phyloP scores from a whole-genome alignment of 2,888 invertebrate genomes.

The Nomada lathburiana region DNA sequence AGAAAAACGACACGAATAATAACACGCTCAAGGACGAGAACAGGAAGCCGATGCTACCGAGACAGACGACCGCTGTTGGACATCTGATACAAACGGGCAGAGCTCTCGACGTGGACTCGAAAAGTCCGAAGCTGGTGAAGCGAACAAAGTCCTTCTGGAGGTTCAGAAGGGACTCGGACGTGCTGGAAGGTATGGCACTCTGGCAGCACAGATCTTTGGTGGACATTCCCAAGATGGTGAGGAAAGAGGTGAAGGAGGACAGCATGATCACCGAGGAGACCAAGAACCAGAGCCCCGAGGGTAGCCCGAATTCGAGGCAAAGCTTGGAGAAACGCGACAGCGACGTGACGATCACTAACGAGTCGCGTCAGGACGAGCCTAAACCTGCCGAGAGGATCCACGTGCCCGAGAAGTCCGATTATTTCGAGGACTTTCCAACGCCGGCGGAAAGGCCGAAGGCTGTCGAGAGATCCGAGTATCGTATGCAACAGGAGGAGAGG shows the following conservation, averaged over 20 bases:
- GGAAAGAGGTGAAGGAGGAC: conserved; percentile 82
- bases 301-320: conserved; percentile 60
- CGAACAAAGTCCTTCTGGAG: conserved; percentile 95
- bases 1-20: conserved; percentile 80
- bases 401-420: conserved; percentile 79
- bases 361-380: conserved; percentile 75
- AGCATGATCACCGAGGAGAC: conserved; percentile 69
- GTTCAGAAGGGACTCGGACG: conserved; percentile 90
- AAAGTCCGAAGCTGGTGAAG: conserved; percentile 87
- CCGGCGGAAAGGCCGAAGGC: conserved; percentile 81
- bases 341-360: conserved; percentile 80
- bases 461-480: conserved; percentile 77
- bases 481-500: conserved; percentile 77
- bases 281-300: conserved; percentile 70
- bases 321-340: conserved; percentile 77
- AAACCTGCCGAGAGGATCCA: conserved; percentile 82
- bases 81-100: conserved; percentile 77
- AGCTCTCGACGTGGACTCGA: conserved; percentile 85
- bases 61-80: conserved; percentile 80
- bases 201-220: conserved; percentile 95
- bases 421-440: conserved; percentile 81
- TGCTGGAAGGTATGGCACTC: conserved; percentile 93
- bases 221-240: conserved; percentile 88
- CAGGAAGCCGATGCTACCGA: conserved; percentile 86
- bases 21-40: conserved; percentile 82